Conservation (phyloP, 2,888 invertebrate species). For the Mylabris sibirica region DNA sequence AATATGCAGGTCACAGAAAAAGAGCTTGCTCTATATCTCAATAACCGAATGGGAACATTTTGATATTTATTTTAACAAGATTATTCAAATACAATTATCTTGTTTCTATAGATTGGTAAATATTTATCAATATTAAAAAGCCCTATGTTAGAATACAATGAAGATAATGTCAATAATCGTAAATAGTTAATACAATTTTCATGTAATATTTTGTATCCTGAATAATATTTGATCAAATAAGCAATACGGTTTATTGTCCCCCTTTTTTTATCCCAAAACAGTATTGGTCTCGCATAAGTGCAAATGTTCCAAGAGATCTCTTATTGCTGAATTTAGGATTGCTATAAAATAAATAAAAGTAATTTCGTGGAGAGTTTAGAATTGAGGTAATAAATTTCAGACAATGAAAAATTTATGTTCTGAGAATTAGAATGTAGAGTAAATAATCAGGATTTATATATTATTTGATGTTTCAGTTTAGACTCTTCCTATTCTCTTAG, state of each 20-base stretch:
- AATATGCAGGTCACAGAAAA: background rate
- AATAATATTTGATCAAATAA: background rate
- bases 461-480: background rate
- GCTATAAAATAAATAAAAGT: constrained; percentile 7
- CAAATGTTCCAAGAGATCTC: background rate
- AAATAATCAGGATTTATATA: constrained; percentile 1
- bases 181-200: constrained; percentile 3
- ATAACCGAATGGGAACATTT: background rate
- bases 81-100: background rate
- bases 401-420: constrained; percentile 28
- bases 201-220: background rate
- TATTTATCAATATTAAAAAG: background rate
- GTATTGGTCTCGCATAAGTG: constrained; percentile 4
- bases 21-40: too few relatives aligned
- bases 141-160: background rate
- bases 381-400: constrained; percentile 11
- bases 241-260: background rate
- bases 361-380: constrained; percentile 1
- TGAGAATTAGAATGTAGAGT: background rate
- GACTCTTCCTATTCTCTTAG: background rate
- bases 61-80: background rate
- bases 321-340: background rate
- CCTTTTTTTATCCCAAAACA: background rate
- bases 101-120: background rate
- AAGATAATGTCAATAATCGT: constrained; percentile 2